Conservation (phyloP, 2,113 vertebrate genomes). For the Rhabdomys dilectus region DNA sequence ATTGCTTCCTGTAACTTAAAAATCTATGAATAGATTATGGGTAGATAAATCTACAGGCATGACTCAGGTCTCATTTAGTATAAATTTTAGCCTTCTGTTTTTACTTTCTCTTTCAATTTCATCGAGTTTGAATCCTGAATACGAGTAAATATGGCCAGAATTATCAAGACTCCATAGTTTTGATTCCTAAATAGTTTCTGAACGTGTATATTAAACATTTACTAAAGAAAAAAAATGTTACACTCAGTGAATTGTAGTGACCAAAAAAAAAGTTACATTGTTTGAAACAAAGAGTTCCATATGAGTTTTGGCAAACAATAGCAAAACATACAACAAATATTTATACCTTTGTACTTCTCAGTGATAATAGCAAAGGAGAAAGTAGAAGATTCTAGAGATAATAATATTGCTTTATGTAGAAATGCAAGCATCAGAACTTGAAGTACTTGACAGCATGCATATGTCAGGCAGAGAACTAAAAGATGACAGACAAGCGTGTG, state of each 20-base stretch:
- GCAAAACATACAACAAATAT: neutral
- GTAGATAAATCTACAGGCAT: slow-evolving; percentile 1
- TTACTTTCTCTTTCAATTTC: neutral
- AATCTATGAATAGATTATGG: slow-evolving; percentile 45
- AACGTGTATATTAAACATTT: neutral
- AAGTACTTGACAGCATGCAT: neutral
- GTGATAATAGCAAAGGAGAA: neutral
- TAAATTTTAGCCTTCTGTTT: neutral
- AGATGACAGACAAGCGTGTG: neutral
- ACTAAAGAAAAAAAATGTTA: neutral
- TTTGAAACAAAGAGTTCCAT: neutral
- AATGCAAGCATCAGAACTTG: neutral
- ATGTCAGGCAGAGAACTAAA: neutral
- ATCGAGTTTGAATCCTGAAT: neutral
- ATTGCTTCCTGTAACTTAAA: slow-evolving; percentile 28
- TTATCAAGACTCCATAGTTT: neutral
- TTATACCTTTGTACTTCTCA: neutral
- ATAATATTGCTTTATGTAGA: neutral
- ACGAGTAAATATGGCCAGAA: neutral
- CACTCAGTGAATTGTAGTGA: neutral
- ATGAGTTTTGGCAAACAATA: neutral
- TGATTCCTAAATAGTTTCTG: neutral
- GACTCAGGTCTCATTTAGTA: neutral
- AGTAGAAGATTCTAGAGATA: neutral
- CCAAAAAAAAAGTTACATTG: neutral